Percentiles rank a stretch among this genome's conserved stretches.
These are phyloP conservation scores for Labrus mixtus DNA, from an alignment of 2,113 vertebrate species.

Conservation along the genomic window DNA sequence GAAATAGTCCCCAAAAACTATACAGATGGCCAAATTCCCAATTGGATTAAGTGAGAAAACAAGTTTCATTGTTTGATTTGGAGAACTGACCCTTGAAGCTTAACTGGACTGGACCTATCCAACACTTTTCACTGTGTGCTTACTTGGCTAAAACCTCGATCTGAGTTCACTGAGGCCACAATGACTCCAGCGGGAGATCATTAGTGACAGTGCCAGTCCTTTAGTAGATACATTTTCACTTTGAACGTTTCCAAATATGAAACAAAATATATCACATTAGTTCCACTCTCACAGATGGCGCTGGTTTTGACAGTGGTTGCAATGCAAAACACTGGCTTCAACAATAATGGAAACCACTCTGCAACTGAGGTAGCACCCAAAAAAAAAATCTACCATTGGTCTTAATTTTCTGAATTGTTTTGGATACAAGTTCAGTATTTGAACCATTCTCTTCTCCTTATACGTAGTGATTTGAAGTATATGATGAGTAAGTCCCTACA, in stretches of 20 bases:
- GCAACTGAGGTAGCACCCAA: conserved; percentile 3
- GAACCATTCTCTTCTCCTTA: background rate
- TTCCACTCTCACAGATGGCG: conserved; percentile 27
- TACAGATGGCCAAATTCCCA: background rate
- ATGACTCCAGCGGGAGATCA: conserved; percentile 39
- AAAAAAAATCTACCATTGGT: background rate
- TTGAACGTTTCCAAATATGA: conserved; percentile 24
- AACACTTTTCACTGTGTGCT: conserved; percentile 18
- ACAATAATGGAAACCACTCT: conserved; percentile 25
- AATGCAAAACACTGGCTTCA: background rate
- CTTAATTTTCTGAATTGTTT: conserved; percentile 11
- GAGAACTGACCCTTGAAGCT: conserved; percentile 22
- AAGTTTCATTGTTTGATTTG: conserved; percentile 1
- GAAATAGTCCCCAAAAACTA: conserved; percentile 1
- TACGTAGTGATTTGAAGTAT: background rate
- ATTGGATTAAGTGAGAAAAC: background rate
- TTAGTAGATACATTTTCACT: conserved; percentile 35
- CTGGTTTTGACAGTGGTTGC: conserved; percentile 13
- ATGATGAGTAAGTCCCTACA: conserved; percentile 24
- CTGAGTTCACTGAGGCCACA: conserved; percentile 44
- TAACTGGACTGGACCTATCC: background rate
- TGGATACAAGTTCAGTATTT: conserved; percentile 3
- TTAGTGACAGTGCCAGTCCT: conserved; percentile 36
- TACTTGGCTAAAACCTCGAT: conserved; percentile 30
- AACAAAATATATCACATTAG: conserved; percentile 24